These are phyloP conservation scores for Hippocampus mohnikei DNA, from an alignment of 2,113 vertebrate genomes.

Conservation along the genomic window DNA sequence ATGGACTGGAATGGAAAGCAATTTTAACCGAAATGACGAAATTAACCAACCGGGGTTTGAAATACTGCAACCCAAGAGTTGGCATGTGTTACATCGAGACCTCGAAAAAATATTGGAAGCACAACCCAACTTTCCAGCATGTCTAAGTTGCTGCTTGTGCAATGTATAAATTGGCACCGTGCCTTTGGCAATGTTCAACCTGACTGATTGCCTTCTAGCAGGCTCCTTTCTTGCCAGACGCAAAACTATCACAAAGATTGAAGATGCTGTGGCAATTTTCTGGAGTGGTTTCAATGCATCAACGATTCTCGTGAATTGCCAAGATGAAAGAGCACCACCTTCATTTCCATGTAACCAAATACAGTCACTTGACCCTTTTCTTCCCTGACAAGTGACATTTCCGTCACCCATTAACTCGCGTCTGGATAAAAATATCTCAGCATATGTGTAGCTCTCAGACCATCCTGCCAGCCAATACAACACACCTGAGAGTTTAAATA, in stretches of 20 bases:
- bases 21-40: neutral
- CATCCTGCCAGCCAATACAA: constrained; percentile 61
- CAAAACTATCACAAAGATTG: neutral
- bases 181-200: neutral
- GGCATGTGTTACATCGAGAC: neutral
- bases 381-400: neutral
- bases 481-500: constrained; percentile 50
- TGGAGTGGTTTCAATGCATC: neutral
- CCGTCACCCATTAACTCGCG: constrained; percentile 50
- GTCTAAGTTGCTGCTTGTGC: neutral
- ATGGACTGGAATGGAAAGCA: neutral
- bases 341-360: constrained; percentile 20
- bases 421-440: constrained; percentile 36
- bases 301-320: neutral
- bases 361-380: constrained; percentile 9
- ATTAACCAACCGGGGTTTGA: neutral
- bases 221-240: neutral
- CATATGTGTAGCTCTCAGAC: constrained; percentile 38
- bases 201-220: neutral
- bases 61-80: neutral
- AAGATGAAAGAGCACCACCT: neutral
- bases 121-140: neutral
- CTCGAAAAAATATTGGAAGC: neutral
- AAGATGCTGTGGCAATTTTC: neutral
- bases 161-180: neutral